Evolutionary conservation across 2,113 vertebrate species (phyloP).

Genomic region (Patagioenas fasciata): DNA sequence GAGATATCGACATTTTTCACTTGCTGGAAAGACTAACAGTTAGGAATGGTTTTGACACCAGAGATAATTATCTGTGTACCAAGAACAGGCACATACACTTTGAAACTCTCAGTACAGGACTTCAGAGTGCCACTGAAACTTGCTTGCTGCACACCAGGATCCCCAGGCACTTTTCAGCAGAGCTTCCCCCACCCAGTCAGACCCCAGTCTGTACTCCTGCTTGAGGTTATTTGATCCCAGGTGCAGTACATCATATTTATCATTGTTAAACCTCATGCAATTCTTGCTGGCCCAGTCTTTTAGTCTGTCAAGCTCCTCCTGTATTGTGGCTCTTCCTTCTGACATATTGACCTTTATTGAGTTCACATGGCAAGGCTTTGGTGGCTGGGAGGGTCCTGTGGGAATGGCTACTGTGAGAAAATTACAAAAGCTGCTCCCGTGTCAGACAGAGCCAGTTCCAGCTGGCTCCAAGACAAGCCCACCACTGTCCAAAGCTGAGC

Average conservation of each 20-base stretch:
- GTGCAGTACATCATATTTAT: not conserved
- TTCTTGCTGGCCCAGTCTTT: not conserved
- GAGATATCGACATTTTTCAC: not conserved
- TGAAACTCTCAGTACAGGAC: not conserved
- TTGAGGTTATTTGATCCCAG: not conserved
- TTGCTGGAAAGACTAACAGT: not conserved
- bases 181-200: not conserved
- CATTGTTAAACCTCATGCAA: not conserved
- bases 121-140: not conserved
- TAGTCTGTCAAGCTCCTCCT: not conserved
- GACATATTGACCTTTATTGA: not conserved
- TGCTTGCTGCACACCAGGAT: not conserved
- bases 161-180: not conserved
- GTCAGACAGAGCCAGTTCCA: not conserved
- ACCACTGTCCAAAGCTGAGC: not conserved
- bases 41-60: not conserved
- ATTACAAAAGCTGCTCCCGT: not conserved
- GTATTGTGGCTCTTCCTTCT: not conserved
- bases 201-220: not conserved
- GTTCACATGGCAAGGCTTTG: not conserved
- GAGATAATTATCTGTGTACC: not conserved
- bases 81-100: not conserved
- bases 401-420: not conserved
- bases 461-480: not conserved
- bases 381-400: not conserved